phyloP scores from a whole-genome alignment of 64 coral and sea anemone genomes.

The Catalaphyllia jardinei region DNA sequence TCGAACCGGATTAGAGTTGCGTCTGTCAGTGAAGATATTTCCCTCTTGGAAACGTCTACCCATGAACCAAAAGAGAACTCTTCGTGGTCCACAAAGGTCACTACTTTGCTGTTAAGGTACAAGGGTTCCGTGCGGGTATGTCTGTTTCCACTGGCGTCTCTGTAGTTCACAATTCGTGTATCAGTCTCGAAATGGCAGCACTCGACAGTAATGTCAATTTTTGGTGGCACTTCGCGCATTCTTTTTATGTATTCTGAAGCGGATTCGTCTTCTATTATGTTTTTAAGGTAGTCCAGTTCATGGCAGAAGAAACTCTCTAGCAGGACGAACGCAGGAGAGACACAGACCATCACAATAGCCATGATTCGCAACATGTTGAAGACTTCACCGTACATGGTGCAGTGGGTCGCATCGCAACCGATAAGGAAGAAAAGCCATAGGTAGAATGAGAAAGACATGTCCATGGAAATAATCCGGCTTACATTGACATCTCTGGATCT shows the following conservation, averaged over 20 bases:
- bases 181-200: constrained; percentile 60
- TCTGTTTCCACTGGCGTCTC: not conserved
- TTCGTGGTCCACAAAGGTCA: constrained; percentile 27
- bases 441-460: constrained; percentile 42
- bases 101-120: not conserved
- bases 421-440: constrained; percentile 65
- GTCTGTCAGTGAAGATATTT: constrained; percentile 43
- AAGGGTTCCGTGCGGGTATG: too few species aligned
- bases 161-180: not conserved
- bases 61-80: constrained; percentile 36
- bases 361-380: constrained; percentile 43
- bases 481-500: too few species aligned
- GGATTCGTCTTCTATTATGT: constrained; percentile 62
- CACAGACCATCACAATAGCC: constrained; percentile 59
- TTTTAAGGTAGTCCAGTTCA: constrained; percentile 63
- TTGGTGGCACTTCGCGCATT: constrained; percentile 32
- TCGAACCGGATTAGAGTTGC: constrained; percentile 41
- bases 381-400: constrained; percentile 38
- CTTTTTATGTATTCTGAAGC: constrained; percentile 50
- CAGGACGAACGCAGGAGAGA: constrained; percentile 47
- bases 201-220: constrained; percentile 49
- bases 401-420: constrained; percentile 43
- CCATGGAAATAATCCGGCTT: too few species aligned
- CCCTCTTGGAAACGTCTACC: constrained; percentile 39
- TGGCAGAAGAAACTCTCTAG: constrained; percentile 57